phyloP scores from a whole-genome alignment of 30 jellyfish, hydroid and myxozoan genomes.

The Nemopilema nomurai region DNA sequence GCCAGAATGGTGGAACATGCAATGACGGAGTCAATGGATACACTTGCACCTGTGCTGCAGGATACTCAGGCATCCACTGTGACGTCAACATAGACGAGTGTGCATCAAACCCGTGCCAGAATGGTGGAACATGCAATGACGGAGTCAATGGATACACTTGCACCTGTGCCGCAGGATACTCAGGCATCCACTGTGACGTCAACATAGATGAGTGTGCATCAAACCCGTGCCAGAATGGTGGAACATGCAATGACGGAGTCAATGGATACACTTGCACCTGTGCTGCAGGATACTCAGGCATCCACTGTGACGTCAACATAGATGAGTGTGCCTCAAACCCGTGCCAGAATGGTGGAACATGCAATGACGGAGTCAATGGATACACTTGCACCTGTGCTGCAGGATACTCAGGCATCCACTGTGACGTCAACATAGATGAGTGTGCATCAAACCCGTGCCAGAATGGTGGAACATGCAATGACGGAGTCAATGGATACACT shows the following conservation, averaged over 20 bases:
- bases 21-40: conserved; percentile 14
- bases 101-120: conserved; percentile 24
- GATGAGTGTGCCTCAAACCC: conserved; percentile 57
- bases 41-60: conserved; percentile 5
- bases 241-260: conserved; percentile 43
- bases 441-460: conserved; percentile 58
- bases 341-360: conserved; percentile 48
- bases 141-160: conserved; percentile 12
- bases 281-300: conserved; percentile 40
- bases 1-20: conserved; percentile 29
- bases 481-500: conserved; percentile 46
- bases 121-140: conserved; percentile 16
- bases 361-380: conserved; percentile 52
- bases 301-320: conserved; percentile 16
- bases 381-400: conserved; percentile 51
- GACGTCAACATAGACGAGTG: conserved; percentile 31
- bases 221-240: conserved; percentile 61
- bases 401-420: conserved; percentile 55
- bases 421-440: conserved; percentile 52
- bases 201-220: conserved; percentile 51
- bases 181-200: conserved; percentile 32
- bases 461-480: conserved; percentile 64
- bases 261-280: conserved; percentile 41
- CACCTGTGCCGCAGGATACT: conserved; percentile 12
- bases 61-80: conserved; percentile 19